Conservation (phyloP, 2,797 vertebrate species). For the Myotis findleyi region DNA sequence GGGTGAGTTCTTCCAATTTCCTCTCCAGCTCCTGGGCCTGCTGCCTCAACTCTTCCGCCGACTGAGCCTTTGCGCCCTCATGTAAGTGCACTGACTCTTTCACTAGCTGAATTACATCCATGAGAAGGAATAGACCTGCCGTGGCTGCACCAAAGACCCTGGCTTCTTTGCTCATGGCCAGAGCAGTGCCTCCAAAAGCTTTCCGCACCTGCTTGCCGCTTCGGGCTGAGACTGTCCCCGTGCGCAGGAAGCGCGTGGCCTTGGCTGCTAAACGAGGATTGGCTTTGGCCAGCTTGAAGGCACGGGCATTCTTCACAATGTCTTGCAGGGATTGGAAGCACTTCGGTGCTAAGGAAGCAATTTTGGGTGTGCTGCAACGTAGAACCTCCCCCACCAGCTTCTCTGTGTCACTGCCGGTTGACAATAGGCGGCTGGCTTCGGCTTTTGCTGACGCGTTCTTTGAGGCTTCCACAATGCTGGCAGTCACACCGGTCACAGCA, state of each 20-base stretch:
- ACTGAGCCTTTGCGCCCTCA: neutral
- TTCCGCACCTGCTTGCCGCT: rapidly evolving
- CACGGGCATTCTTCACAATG: rapidly evolving
- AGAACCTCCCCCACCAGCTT: rapidly evolving
- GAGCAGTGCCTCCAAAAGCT: neutral
- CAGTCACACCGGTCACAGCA: rapidly evolving
- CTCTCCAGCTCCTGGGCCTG: neutral
- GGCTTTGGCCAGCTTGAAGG: rapidly evolving
- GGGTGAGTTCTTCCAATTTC: neutral
- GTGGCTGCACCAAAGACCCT: rapidly evolving
- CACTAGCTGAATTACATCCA: neutral
- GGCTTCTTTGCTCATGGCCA: conserved; percentile 45
- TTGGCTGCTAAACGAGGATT: rapidly evolving
- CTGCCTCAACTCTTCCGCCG: neutral
- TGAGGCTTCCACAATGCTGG: rapidly evolving
- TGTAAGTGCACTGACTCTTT: neutral
- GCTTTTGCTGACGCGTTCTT: rapidly evolving
- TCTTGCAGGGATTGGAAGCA: rapidly evolving
- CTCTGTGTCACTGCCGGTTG: rapidly evolving
- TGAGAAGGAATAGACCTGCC: rapidly evolving
- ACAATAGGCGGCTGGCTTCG: neutral
- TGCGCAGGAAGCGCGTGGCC: rapidly evolving
- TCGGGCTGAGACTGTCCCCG: rapidly evolving
- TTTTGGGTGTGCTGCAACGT: rapidly evolving
- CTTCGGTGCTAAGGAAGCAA: rapidly evolving